Base-by-base conservation (phyloP, 2,888 invertebrate species). In the Empis livida region DNA sequence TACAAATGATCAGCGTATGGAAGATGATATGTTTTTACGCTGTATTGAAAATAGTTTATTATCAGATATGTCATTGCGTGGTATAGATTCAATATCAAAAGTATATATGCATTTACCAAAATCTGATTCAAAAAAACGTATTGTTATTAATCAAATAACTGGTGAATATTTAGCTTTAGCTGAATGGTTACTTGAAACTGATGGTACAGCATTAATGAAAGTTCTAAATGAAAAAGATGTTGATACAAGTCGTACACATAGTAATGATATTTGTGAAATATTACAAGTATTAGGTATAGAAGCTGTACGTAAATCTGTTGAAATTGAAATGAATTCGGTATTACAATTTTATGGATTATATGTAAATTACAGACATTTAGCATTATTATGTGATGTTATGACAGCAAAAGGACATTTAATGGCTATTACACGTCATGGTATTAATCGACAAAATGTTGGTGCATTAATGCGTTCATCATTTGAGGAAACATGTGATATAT, bases 391-490 rank as follows among this genome's bases (percentile, higher is more conserved):
- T 73, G 96, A 97, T 71, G 92, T 96, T 1, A 97, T 97, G 96
- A 97, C 96, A 1, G 92, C 93, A 13, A 96, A 96, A 69, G 96
- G 96, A 68, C 95, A 96, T 72, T 78, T 97, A 63, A 97, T 97
- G 96, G 95, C 96, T 51, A 97, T 97, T 65, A 96, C 96, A 40
- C 88, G 96, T 73, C 96, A 97, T 76, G 96, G 96, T 59, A 96
- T 97, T 64, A 97, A 97, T 71, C 78, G 88, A 54, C 91, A 92
- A 63, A 92, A 94, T 59, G 93, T 93, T 44, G 96, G 96, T 46
- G 92, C 93, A 5, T 78, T 96, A 49, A 96, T 96, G 89, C 82
- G 94, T 70, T 96, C 96, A 66, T 95, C 95, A 10, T 97, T 97
- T 68, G 96, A 97, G 71, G 96, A 97, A 79, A 96, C 56, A 2